phyloP scores from a whole-genome alignment of 1,140 invertebrate species.

The Tetragonula clypearis region DNA sequence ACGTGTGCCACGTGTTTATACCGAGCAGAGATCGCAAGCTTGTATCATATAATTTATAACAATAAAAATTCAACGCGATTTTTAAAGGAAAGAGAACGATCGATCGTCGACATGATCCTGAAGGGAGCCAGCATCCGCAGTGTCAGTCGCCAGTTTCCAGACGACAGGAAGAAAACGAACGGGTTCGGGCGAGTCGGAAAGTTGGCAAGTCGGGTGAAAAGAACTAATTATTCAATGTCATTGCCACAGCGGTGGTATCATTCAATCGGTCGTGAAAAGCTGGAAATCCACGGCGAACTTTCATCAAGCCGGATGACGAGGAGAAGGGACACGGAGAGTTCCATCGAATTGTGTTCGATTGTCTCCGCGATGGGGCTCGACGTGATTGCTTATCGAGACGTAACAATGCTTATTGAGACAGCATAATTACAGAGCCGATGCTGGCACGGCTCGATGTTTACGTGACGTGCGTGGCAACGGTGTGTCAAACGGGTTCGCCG shows the following conservation, averaged over 20 bases:
- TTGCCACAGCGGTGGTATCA: no score
- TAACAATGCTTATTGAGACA: conserved; percentile 53
- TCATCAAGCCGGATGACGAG: neutral
- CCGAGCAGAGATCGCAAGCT: no score
- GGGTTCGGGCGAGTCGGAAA: neutral
- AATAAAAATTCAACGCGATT: no score
- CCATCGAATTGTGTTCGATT: neutral
- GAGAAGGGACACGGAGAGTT: neutral
- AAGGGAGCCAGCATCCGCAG: no score
- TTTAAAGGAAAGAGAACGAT: no score
- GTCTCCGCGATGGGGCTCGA: neutral
- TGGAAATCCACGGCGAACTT: neutral
- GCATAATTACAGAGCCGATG: conserved; percentile 60
- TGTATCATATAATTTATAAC: no score
- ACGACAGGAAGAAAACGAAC: neutral
- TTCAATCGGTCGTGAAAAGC: neutral
- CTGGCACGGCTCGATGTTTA: conserved; percentile 48
- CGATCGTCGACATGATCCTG: no score
- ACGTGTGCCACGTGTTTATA: no score
- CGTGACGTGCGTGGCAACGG: conserved; percentile 42
- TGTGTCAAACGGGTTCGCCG: conserved; percentile 12
- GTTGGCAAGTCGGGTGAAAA: neutral
- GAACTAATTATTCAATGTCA: conserved; percentile 8
- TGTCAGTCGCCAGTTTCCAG: neutral
- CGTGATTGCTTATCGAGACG: conserved; percentile 40